Evolutionary conservation across 2,797 vertebrate genomes (phyloP).

Genomic region (Clarias pachynema): DNA sequence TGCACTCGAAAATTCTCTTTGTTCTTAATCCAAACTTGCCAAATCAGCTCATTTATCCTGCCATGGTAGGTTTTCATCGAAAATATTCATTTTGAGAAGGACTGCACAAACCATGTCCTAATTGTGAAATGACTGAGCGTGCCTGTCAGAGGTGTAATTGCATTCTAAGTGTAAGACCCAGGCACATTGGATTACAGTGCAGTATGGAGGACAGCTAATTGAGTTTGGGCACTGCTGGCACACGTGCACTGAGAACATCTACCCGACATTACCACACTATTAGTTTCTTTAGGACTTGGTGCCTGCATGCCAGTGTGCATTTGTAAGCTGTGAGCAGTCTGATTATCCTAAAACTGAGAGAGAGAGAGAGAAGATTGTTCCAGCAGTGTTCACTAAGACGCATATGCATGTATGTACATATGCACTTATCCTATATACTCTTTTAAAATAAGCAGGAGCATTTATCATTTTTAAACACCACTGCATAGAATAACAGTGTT

Average conservation of each 20-base stretch:
- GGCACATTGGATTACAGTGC: conserved; percentile 71
- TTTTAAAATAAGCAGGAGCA: background rate
- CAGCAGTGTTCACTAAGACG: background rate
- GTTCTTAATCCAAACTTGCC: conserved; percentile 41
- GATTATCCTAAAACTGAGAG: background rate
- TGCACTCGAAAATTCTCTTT: conserved; percentile 29
- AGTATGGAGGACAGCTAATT: conserved; percentile 70
- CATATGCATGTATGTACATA: background rate
- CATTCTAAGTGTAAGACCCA: conserved; percentile 70
- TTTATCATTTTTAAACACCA: background rate
- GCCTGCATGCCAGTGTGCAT: conserved; percentile 46
- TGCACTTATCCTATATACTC: background rate
- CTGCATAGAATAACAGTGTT: background rate
- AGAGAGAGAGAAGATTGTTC: background rate
- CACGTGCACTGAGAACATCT: conserved; percentile 73
- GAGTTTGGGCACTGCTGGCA: conserved; percentile 72
- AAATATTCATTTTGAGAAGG: conserved; percentile 42
- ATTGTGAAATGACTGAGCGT: conserved; percentile 65
- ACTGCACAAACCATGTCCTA: conserved; percentile 54
- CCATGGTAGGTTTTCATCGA: conserved; percentile 33
- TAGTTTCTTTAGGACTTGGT: conserved; percentile 66
- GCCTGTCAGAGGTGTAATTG: conserved; percentile 71
- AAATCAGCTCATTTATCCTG: conserved; percentile 37
- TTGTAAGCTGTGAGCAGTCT: background rate
- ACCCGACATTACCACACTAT: conserved; percentile 71